Conservation (phyloP, 2,113 vertebrate genomes). For the Antennarius striatus region DNA sequence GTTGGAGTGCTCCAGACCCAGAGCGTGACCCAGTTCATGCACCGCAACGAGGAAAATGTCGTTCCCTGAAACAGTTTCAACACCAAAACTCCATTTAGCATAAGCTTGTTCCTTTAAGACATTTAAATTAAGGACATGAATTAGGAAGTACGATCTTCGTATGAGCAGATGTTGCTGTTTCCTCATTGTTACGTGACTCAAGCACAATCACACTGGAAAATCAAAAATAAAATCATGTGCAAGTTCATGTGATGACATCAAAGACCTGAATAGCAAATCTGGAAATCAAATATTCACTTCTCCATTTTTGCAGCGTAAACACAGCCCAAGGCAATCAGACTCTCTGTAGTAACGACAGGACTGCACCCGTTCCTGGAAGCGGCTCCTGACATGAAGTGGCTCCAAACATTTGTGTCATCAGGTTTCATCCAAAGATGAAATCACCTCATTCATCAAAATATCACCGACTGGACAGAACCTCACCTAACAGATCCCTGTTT, state of each 20-base stretch:
- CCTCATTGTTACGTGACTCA: slow-evolving; percentile 39
- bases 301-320: slow-evolving; percentile 7
- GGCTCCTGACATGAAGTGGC: slow-evolving; percentile 2
- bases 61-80: slow-evolving; percentile 76
- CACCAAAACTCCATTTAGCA: slow-evolving; percentile 2
- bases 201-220: not conserved
- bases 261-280: slow-evolving; percentile 20
- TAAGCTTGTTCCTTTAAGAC: not conserved
- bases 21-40: slow-evolving; percentile 89
- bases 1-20: slow-evolving; percentile 90
- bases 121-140: not conserved
- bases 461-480: slow-evolving; percentile 66
- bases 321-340: not conserved
- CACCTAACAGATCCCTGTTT: slow-evolving; percentile 82
- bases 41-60: slow-evolving; percentile 91
- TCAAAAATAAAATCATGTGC: slow-evolving; percentile 19
- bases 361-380: slow-evolving; percentile 32
- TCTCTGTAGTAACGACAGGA: not conserved
- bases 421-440: slow-evolving; percentile 14
- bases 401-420: slow-evolving; percentile 24
- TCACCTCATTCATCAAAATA: not conserved
- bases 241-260: slow-evolving; percentile 36
- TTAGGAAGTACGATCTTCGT: not conserved
- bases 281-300: slow-evolving; percentile 32
- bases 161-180: slow-evolving; percentile 4